Conservation (phyloP, 2,797 vertebrate species). For the Chrosomus eos region DNA sequence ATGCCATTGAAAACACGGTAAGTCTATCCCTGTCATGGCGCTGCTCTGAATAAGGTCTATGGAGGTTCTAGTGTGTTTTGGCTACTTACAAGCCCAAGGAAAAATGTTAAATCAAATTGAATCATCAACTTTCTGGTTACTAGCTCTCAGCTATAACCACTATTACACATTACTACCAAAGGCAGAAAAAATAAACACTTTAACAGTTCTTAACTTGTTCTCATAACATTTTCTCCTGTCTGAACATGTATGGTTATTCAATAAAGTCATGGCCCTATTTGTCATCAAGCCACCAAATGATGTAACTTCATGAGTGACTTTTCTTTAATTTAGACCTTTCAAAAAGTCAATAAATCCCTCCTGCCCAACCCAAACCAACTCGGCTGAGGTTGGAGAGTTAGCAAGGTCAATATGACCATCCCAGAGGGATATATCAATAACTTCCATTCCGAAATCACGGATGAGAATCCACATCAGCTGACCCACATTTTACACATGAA, state of each 20-base stretch:
- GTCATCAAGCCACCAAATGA: conserved; percentile 2
- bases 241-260: neutral
- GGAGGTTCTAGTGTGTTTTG: neutral
- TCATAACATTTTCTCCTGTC: neutral
- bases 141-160: neutral
- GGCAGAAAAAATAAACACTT: neutral
- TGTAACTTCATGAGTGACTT: conserved; percentile 18
- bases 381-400: conserved; percentile 25
- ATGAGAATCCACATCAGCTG: conserved; percentile 41
- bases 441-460: conserved; percentile 57
- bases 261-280: neutral
- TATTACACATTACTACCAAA: neutral
- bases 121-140: neutral
- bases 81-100: neutral
- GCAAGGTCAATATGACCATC: conserved; percentile 62
- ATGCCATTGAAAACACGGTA: too few species aligned
- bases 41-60: too few species aligned
- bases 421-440: conserved; percentile 69
- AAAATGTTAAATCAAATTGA: neutral
- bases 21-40: too few species aligned
- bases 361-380: conserved; percentile 1
- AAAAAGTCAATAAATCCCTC: conserved; percentile 42
- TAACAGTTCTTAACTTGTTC: too few species aligned
- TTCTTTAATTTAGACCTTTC: conserved; percentile 27
- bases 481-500: conserved; percentile 58